phyloP scores from a whole-genome alignment of 1,140 invertebrate species.

The Halesus radiatus region DNA sequence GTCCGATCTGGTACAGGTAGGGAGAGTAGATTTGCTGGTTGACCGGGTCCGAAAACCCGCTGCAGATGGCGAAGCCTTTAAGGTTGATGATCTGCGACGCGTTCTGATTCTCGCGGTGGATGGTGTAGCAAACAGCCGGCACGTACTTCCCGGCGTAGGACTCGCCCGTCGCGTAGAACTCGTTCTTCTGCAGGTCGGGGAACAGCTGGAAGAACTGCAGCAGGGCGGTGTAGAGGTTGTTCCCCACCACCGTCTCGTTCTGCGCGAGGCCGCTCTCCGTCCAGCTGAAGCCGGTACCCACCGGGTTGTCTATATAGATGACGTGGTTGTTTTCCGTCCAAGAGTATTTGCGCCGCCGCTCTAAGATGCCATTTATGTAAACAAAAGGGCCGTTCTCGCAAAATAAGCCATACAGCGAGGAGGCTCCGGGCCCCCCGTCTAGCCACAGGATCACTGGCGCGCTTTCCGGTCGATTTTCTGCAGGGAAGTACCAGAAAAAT shows the following conservation, averaged over 20 bases:
- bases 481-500: conserved; percentile 87
- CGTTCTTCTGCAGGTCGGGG: conserved; percentile 74
- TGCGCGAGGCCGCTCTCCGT: conserved; percentile 77
- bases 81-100: conserved; percentile 76
- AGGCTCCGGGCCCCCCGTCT: conserved; percentile 85
- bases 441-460: conserved; percentile 82
- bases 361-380: conserved; percentile 59
- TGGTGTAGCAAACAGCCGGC: conserved; percentile 82
- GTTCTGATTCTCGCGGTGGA: conserved; percentile 74
- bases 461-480: conserved; percentile 65
- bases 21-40: conserved; percentile 85
- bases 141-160: conserved; percentile 91
- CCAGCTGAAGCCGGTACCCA: conserved; percentile 86
- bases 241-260: conserved; percentile 78
- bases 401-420: conserved; percentile 86
- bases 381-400: conserved; percentile 84
- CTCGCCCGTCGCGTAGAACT: conserved; percentile 88
- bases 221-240: conserved; percentile 76
- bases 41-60: conserved; percentile 86
- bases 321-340: conserved; percentile 84
- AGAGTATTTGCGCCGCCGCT: conserved; percentile 72
- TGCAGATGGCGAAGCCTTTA: conserved; percentile 86
- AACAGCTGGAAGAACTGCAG: conserved; percentile 83
- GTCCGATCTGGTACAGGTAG: conserved; percentile 85
- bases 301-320: conserved; percentile 90